phyloP scores from a whole-genome alignment of 2,797 vertebrate genomes.

The Sitta carolinensis region DNA sequence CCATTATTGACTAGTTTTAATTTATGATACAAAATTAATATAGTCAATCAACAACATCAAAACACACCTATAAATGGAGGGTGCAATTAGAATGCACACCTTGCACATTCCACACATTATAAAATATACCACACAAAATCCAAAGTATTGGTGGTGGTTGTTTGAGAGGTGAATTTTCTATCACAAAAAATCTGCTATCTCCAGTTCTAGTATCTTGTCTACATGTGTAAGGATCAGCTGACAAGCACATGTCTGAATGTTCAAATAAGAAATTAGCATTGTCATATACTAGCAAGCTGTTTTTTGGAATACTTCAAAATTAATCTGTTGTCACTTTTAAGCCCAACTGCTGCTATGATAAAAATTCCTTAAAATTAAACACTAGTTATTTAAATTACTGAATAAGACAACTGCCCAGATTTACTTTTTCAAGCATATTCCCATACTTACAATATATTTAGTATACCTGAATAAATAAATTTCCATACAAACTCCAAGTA shows the following conservation, averaged over 20 bases:
- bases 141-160: background rate
- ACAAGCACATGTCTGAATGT: conserved; percentile 1
- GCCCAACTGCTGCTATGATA: background rate
- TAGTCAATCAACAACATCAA: conserved; percentile 41
- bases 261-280: conserved; percentile 16
- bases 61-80: conserved; percentile 26
- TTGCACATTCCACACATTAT: background rate
- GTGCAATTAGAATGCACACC: background rate
- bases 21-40: conserved; percentile 34
- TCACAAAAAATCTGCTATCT: conserved; percentile 24
- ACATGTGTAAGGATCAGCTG: conserved; percentile 6
- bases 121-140: conserved; percentile 34
- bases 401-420: background rate
- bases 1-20: conserved; percentile 32
- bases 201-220: background rate
- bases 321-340: conserved; percentile 43
- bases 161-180: background rate
- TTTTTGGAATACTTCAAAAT: conserved; percentile 50
- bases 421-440: background rate
- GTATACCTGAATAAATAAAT: background rate
- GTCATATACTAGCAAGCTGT: conserved; percentile 27
- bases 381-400: background rate
- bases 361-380: conserved; percentile 27
- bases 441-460: background rate
- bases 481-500: background rate